Base-by-base conservation (phyloP, 2,888 invertebrate genomes). In the Eristalinus sepulchralis region DNA sequence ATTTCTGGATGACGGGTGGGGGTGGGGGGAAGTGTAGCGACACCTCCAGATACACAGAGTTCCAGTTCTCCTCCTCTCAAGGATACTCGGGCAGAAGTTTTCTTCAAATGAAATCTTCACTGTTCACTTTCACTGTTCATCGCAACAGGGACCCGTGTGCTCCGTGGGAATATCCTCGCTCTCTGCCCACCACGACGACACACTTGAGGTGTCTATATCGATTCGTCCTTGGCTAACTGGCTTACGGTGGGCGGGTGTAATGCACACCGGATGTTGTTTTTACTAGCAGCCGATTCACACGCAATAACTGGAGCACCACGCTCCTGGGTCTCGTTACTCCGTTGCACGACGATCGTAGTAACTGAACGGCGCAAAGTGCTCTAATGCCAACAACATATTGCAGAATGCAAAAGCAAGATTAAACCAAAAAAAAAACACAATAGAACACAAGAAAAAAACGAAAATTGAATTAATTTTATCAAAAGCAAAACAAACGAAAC, bases 51-150 rank as follows among this genome's bases (percentile, higher is more conserved):
- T 72, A 67, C 64, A 83, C 60, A 73, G 68, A 17, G 22, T 33
- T 59, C 8, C 20, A 39, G 22, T 67, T 34, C 62, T 77, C 22
- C 66, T 17, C 47, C 10, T 33, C 60, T 34, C 24, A 67, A n/a
- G 34, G 33, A 66, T 47, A 13, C 53, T 24, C 13, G 36, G 17
- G 47, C n/a, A 3, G 47, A 70, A 70, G 36, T 39, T 53, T 72
- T 80, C 62, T 53, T 36, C 60, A 17, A 8, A 47, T 53, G 66
- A 66, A 72, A 22, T 24, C 71, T 66, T 66, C n/a, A 72, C 24
- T 72, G 53, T 72, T 66, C 72, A 80, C 80, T 72, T 73, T 80
- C 80, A 80, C 80, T 67, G 80, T 80, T 80, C 62, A 72, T 66
- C 59, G 24, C 3, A 66, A 17, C 8, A 71, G 71, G 36, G 55